These are phyloP conservation scores for Autographa gamma DNA, from an alignment of 2,888 invertebrate species.

Conservation along the genomic window DNA sequence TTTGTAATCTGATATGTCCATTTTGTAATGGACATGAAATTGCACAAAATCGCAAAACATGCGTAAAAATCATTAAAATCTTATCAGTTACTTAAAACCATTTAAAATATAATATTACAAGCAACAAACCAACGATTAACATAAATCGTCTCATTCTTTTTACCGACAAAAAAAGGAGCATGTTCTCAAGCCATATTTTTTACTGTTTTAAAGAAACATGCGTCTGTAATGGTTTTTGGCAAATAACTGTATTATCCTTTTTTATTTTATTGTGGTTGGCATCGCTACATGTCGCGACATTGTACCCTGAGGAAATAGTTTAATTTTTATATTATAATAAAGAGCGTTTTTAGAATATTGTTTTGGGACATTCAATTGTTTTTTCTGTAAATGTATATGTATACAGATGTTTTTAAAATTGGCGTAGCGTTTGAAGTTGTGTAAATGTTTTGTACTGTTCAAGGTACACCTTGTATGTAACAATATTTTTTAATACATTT, in stretches of 20 bases:
- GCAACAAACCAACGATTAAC: not conserved
- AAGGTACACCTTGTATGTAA: no score
- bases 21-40: no score
- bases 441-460: no score
- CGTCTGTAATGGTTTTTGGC: constrained; percentile 52
- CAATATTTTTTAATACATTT: no score
- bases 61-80: no score
- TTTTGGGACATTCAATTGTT: not conserved
- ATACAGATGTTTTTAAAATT: no score
- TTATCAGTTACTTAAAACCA: not conserved
- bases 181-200: not conserved
- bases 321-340: constrained; percentile 12
- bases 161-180: not conserved
- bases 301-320: constrained; percentile 22
- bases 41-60: no score
- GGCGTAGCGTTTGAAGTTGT: no score
- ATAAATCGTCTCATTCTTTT: not conserved
- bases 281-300: constrained; percentile 24
- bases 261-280: constrained; percentile 50
- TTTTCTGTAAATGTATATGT: not conserved
- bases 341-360: not conserved
- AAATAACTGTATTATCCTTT: constrained; percentile 25
- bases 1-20: no score
- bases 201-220: constrained; percentile 37
- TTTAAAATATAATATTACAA: not conserved